Evolutionary conservation across 2,888 invertebrate genomes (phyloP).

Genomic region (Nomada fabriciana): DNA sequence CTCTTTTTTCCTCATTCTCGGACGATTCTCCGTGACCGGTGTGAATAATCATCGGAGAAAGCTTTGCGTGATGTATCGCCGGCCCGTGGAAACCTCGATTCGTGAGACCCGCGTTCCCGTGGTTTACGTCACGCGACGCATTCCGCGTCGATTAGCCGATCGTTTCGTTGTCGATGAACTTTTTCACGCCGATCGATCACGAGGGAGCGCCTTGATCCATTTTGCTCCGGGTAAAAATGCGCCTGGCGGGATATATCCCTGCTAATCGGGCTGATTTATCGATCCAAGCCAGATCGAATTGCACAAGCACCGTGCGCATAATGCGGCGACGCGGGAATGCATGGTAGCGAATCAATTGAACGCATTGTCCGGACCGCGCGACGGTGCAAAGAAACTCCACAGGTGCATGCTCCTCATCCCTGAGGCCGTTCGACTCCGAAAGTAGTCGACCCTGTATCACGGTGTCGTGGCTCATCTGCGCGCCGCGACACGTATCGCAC

Average conservation of each 20-base stretch:
- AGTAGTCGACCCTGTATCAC: slow-evolving; percentile 64
- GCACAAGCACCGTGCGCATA: slow-evolving; percentile 31
- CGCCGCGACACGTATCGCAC: slow-evolving; percentile 57
- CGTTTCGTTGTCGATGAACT: neutral
- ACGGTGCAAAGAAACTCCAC: neutral
- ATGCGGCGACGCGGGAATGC: neutral
- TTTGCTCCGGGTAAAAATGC: slow-evolving; percentile 27
- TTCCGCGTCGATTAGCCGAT: neutral
- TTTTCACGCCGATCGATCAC: slow-evolving; percentile 6
- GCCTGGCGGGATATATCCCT: slow-evolving; percentile 25
- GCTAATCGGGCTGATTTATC: slow-evolving; percentile 53
- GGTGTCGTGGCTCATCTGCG: slow-evolving; percentile 66
- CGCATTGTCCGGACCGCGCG: slow-evolving; percentile 20
- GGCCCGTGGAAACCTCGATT: slow-evolving; percentile 23
- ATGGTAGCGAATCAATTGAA: slow-evolving; percentile 48
- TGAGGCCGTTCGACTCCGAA: slow-evolving; percentile 20
- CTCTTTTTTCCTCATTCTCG: slow-evolving; percentile 55
- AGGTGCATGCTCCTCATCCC: too few relatives aligned
- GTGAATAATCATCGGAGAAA: slow-evolving; percentile 46
- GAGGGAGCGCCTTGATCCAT: slow-evolving; percentile 53
- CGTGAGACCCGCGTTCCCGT: neutral
- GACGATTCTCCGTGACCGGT: slow-evolving; percentile 56
- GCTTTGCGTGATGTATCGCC: neutral
- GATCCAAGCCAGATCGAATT: slow-evolving; percentile 24
- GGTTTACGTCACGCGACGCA: neutral